Conservation (phyloP, 2,113 vertebrate genomes). For the Stigmatopora nigra region DNA sequence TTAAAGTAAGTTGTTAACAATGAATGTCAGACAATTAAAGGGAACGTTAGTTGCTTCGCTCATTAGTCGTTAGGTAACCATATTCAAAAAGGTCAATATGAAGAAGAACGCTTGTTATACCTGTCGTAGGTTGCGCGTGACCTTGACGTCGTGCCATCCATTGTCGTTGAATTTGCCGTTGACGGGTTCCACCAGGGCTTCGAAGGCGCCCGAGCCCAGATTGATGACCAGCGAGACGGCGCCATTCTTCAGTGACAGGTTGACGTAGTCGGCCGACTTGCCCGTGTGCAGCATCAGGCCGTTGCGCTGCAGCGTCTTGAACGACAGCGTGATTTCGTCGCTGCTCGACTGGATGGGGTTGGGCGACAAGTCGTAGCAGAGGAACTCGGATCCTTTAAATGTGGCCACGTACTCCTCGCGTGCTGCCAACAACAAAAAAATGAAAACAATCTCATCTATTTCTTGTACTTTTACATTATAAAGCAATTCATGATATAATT, state of each 20-base stretch:
- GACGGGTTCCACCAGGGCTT: conserved; percentile 99
- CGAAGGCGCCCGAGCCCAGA: conserved; percentile 98
- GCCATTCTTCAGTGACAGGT: conserved; percentile 98
- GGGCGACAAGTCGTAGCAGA: conserved; percentile 98
- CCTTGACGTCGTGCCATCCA: conserved; percentile 99
- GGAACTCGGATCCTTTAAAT: conserved; percentile 98
- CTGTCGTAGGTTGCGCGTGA: conserved; percentile 99
- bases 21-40: no score
- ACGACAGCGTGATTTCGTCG: conserved; percentile 97
- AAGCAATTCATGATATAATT: background rate
- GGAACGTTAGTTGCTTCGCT: no score
- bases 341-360: conserved; percentile 99
- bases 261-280: conserved; percentile 99
- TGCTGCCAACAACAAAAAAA: conserved; percentile 63
- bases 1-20: no score
- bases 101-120: conserved; percentile 88
- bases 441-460: background rate
- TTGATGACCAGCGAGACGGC: conserved; percentile 99
- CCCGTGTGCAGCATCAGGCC: conserved; percentile 99
- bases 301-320: conserved; percentile 98
- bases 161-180: conserved; percentile 99
- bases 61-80: no score
- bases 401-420: conserved; percentile 97
- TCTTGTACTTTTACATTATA: background rate
- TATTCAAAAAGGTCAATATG: background rate